These are phyloP conservation scores for Drosophila colorata DNA, from an alignment of 2,888 invertebrate species.

Conservation along the genomic window DNA sequence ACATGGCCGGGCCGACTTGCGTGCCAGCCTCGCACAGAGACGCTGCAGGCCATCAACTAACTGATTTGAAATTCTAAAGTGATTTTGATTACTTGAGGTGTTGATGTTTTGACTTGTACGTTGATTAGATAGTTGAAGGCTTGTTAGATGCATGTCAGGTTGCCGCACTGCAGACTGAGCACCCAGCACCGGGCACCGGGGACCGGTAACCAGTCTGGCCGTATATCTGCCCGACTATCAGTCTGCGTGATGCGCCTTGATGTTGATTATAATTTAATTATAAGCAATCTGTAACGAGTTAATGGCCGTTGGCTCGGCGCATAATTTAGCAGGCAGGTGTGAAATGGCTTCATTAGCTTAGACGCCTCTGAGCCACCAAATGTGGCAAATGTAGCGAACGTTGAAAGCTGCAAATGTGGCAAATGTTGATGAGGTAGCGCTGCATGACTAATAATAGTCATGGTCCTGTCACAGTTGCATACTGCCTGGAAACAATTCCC, in stretches of 20 bases:
- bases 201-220: conserved; percentile 22
- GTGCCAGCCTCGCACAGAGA: conserved; percentile 34
- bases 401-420: conserved; percentile 26
- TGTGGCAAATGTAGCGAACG: conserved; percentile 30
- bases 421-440: conserved; percentile 44
- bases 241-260: conserved; percentile 51
- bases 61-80: conserved; percentile 80
- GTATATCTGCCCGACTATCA: conserved; percentile 20
- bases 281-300: conserved; percentile 77
- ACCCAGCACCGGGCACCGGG: background rate
- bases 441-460: conserved; percentile 68
- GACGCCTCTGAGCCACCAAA: conserved; percentile 40
- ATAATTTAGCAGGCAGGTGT: conserved; percentile 74
- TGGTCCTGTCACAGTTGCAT: conserved; percentile 55
- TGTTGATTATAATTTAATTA: conserved; percentile 78
- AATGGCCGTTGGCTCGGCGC: conserved; percentile 58
- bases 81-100: conserved; percentile 80
- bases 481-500: conserved; percentile 33
- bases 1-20: conserved; percentile 46
- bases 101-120: conserved; percentile 80
- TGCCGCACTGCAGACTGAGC: conserved; percentile 12
- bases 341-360: conserved; percentile 76
- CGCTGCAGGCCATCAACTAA: conserved; percentile 64
- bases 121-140: conserved; percentile 78
- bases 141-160: conserved; percentile 77